Evolutionary conservation across 1,140 invertebrate genomes (phyloP), one percentile per base, ranked within the genome.

Genomic region (Pseudomyrmex concolor): DNA sequence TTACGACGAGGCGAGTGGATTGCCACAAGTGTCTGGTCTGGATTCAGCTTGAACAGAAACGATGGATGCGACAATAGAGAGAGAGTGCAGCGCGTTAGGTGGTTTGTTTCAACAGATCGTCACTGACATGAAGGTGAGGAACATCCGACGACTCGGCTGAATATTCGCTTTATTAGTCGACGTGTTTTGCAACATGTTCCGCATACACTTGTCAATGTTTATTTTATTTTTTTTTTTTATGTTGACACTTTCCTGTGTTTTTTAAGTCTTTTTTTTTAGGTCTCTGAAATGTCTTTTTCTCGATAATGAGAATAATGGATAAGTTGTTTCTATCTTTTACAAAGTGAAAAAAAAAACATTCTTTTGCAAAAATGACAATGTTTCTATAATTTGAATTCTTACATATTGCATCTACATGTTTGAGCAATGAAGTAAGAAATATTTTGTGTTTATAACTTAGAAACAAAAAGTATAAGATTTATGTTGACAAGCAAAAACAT

Each of bases 61-160:
- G 84, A 97, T 97, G 96, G 96, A 97, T 94, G 95, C 94, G 86
- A 95, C 94, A 91, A 95, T 97, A 78, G 97, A 98, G 94, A 96
- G 96, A 91, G 97, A 97, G 91, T 97, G 96, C 92, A 96, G 96
- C 94, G 97, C 96, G 76, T 94, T 98, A 80, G 97, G 97, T 89
- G 96, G 96, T 84, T 95, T 98, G 70, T 98, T 98, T 93, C 97
- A 97, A 89, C 96, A 97, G 92, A 97, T 98, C 83, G 96, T 98
- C 84, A 96, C 95, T 91, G 97, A 98, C 93, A 96, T 98, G 96
- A 98, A 98, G 96, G 97, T 97, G 95, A 95, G 92, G n/a, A 72
- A 67, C 10, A 9, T 25, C 22, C 7, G 43, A 10, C 73, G n/a
- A 25, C 43, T 67, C 78, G 64, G 63, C 67, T 45, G 59, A 66